phyloP scores from a whole-genome alignment of 1,140 invertebrate species.

The Brachionus manjavacas region DNA sequence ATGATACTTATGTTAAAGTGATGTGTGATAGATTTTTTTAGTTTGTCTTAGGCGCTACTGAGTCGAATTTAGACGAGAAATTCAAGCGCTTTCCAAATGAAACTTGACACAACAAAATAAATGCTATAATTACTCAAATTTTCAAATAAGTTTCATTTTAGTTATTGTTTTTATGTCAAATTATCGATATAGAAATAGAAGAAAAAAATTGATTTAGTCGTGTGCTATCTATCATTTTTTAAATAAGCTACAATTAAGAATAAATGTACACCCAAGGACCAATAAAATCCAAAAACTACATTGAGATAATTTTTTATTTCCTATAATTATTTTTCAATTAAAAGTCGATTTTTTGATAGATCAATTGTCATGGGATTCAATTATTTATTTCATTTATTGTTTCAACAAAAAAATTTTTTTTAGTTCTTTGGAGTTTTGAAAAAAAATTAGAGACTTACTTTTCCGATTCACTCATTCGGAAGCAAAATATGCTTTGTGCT shows the following conservation, averaged over 20 bases:
- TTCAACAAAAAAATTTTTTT: background rate
- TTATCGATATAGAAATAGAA: background rate
- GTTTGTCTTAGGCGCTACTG: background rate
- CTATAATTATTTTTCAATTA: constrained; percentile 41
- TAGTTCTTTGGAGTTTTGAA: background rate
- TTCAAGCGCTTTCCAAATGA: background rate
- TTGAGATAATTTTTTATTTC: constrained; percentile 37
- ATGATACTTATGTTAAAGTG: no score
- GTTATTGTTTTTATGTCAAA: background rate
- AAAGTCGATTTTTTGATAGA: constrained; percentile 24
- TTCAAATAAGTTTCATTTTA: background rate
- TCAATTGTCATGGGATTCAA: constrained; percentile 10
- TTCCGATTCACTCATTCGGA: constrained; percentile 15
- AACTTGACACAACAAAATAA: background rate
- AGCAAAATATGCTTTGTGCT: background rate
- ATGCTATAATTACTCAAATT: background rate
- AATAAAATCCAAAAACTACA: constrained; percentile 6
- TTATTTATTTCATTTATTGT: constrained; percentile 26
- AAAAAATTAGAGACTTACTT: constrained; percentile 25
- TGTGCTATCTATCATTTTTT: background rate
- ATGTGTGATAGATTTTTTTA: no score
- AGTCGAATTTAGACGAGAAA: background rate
- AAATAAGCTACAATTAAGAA: background rate
- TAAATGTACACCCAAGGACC: background rate
- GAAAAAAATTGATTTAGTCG: background rate